phyloP scores from a whole-genome alignment of 2,888 invertebrate genomes.

The Tetanocera ferruginea region DNA sequence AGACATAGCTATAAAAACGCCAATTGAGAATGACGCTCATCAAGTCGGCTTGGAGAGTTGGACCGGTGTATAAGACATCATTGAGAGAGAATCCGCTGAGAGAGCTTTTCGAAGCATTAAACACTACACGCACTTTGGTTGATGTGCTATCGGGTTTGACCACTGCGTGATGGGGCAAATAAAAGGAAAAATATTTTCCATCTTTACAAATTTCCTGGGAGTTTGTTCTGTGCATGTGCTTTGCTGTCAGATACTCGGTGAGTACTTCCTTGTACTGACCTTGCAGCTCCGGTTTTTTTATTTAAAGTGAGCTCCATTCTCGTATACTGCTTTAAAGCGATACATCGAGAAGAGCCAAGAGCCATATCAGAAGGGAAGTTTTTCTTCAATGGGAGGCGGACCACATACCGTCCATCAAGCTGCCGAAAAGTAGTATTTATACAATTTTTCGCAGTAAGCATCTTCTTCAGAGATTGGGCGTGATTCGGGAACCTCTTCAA shows the following conservation, averaged over 20 bases:
- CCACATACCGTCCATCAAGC: not conserved
- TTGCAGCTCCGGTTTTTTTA: not conserved
- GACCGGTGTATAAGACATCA: not conserved
- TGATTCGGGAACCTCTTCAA: not conserved
- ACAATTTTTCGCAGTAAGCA: not conserved
- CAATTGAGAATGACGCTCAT: not conserved
- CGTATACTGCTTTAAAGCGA: not conserved
- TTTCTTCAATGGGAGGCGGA: not conserved
- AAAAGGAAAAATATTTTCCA: not conserved
- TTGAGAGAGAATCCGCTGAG: not conserved
- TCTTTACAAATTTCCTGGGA: not conserved
- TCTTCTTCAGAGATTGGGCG: not conserved
- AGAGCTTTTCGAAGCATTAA: not conserved
- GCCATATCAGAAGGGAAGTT: not conserved
- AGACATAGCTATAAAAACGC: constrained; percentile 10
- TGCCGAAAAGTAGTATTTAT: not conserved
- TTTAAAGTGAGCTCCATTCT: not conserved
- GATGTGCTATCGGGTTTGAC: not conserved
- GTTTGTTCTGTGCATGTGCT: not conserved
- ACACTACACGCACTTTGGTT: too few species aligned
- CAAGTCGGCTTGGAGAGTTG: not conserved
- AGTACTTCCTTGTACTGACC: not conserved
- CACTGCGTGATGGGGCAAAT: not conserved
- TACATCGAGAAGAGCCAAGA: not conserved
- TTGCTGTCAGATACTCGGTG: not conserved